Evolutionary conservation across 2,797 vertebrate genomes (phyloP), one percentile per base, ranked within the genome.

Genomic region (Myotis pilosus): DNA sequence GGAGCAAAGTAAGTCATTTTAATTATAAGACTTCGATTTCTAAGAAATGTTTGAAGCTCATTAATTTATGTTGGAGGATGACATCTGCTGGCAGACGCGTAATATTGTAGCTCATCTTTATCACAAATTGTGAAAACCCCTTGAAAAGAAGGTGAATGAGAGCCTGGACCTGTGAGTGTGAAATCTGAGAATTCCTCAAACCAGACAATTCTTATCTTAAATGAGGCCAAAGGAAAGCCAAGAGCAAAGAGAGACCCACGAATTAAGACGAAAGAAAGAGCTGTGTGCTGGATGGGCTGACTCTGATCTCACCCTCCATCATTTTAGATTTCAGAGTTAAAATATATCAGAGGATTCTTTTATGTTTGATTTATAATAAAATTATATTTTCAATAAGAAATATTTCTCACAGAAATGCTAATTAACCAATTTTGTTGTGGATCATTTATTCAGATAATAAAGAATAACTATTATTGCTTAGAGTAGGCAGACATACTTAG

Each of bases 51-150:
- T 88, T 92, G 76, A 53, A 66, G 25, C 74, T 94, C 80, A 36
- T 60, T 87, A 66, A 41, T 76, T 94, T 82, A 60, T 51, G 69
- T 92, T 72, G 30, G 60, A 83, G 71, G 47, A 79, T 91, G 95
- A 89, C 94, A 96, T 89, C 84, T 96, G 38, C 64, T 96, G 92
- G 71, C 53, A 80, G 76, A 89, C 36, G 55, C 22, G 17, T 86
- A 89, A 62, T 78, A 92, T 19, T 64, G 16, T 68, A 53, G 33
- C 51, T 91, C 53, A 89, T n/a, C 60, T 87, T 84, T 66, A 68
- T 69, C 33, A 86, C 44, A 74, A 33, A 68, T 68, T 51, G 8
- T 69, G 47, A 86, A 91, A 82, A 79, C 2, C 3, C 33, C 33
- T 72, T 72, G 66, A 71, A 74, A 80, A 80, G 51, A 86, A 74